These are phyloP conservation scores for Eurosta solidaginis DNA, from an alignment of 1,140 invertebrate genomes.

Conservation along the genomic window DNA sequence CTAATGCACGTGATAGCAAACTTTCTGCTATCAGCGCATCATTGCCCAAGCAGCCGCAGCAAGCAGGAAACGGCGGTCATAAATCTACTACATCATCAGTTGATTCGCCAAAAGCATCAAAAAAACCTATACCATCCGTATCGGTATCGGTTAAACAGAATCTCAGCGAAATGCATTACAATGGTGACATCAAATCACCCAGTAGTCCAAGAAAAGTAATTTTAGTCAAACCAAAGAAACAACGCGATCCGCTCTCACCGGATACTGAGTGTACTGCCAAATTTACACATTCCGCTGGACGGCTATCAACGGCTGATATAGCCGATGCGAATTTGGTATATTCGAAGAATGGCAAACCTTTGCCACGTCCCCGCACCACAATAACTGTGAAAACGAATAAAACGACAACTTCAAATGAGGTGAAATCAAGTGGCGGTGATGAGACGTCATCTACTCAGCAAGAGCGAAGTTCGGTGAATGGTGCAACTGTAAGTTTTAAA, in stretches of 20 bases:
- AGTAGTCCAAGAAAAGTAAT: not conserved
- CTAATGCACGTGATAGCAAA: constrained; percentile 5
- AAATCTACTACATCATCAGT: constrained; percentile 13
- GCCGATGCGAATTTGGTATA: not conserved
- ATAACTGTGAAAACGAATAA: constrained; percentile 30
- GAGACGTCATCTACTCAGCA: constrained; percentile 35
- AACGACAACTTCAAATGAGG: not conserved
- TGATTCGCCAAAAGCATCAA: constrained; percentile 29
- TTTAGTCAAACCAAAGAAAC: not conserved
- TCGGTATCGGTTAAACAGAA: constrained; percentile 53
- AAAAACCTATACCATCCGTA: constrained; percentile 42
- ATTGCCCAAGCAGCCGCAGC: not conserved
- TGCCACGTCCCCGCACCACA: not conserved
- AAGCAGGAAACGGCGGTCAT: not conserved
- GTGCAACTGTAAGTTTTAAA: constrained; percentile 46
- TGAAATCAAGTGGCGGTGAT: constrained; percentile 23
- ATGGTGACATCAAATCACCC: constrained; percentile 34
- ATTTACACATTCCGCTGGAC: constrained; percentile 2
- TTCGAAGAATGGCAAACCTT: not conserved
- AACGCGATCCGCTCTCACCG: not conserved
- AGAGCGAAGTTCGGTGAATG: constrained; percentile 50
- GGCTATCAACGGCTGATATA: constrained; percentile 35
- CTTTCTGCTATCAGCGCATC: not conserved
- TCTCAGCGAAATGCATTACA: constrained; percentile 51
- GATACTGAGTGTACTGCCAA: constrained; percentile 32